Evolutionary conservation across 2,797 vertebrate species (phyloP).

Genomic region (Vipera latastei): DNA sequence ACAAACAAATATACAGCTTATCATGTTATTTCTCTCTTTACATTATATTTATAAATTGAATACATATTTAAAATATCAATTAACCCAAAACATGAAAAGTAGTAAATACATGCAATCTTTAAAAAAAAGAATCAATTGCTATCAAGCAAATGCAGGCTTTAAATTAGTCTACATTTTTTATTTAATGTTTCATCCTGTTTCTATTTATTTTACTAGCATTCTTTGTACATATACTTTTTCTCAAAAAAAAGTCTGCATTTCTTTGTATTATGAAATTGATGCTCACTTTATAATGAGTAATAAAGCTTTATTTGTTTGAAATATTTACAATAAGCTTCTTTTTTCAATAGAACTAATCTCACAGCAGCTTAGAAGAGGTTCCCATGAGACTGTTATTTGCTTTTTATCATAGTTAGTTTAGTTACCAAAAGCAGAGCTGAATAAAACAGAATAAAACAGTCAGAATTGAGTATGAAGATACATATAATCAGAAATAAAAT

Average conservation of each 20-base stretch:
- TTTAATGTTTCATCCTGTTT: constrained; percentile 48
- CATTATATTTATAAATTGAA: constrained; percentile 58
- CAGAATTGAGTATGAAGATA: neutral
- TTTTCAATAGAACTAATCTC: neutral
- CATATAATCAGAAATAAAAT: neutral
- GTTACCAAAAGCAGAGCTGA: neutral
- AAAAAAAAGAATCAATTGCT: constrained; percentile 52
- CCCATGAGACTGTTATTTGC: neutral
- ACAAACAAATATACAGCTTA: constrained; percentile 3
- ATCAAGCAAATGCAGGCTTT: constrained; percentile 48
- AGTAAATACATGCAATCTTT: constrained; percentile 54
- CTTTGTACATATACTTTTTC: neutral
- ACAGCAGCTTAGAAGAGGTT: neutral
- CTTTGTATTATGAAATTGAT: constrained; percentile 48
- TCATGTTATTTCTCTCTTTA: constrained; percentile 35
- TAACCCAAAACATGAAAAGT: constrained; percentile 56
- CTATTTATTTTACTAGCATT: constrained; percentile 10
- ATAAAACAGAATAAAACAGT: neutral
- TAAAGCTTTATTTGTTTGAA: constrained; percentile 10
- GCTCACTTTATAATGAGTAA: neutral
- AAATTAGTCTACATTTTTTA: constrained; percentile 35
- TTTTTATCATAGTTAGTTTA: constrained; percentile 8
- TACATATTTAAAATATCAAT: constrained; percentile 62
- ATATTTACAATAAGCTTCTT: neutral
- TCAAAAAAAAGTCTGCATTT: neutral